These are phyloP conservation scores for Gallinago solitaria DNA, from an alignment of 2,797 vertebrate genomes.

Conservation along the genomic window DNA sequence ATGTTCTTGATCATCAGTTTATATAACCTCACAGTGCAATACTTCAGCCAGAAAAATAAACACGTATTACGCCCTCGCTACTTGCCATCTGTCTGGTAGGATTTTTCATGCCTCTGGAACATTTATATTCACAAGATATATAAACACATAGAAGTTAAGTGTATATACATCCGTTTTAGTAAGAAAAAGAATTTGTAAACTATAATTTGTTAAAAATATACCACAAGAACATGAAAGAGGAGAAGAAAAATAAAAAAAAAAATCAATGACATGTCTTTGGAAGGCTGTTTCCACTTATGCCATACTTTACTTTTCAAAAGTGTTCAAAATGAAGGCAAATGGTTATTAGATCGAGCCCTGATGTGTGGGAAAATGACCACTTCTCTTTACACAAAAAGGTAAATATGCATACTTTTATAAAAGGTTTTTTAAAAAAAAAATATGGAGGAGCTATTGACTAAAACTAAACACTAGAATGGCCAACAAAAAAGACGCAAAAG, in stretches of 20 bases:
- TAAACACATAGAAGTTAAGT: not conserved
- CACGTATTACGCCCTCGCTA: not conserved
- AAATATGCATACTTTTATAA: not conserved
- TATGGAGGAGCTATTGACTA: not conserved
- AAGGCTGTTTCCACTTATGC: not conserved
- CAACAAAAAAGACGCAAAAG: not conserved
- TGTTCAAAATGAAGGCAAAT: not conserved
- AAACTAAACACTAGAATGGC: not conserved
- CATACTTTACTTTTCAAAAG: not conserved
- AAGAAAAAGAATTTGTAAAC: not conserved
- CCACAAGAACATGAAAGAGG: not conserved
- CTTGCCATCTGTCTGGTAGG: not conserved
- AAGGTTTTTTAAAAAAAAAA: not conserved
- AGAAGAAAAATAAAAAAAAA: not conserved
- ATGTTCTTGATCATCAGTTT: not conserved
- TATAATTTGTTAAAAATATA: not conserved
- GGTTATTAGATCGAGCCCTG: not conserved
- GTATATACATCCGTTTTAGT: not conserved
- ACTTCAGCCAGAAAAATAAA: conserved; percentile 41
- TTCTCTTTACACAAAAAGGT: not conserved
- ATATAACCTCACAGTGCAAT: not conserved
- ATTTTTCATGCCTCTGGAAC: not conserved
- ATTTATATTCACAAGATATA: not conserved
- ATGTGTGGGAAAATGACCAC: not conserved
- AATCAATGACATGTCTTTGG: not conserved